Evolutionary conservation across 37 sponge, comb jelly and placozoan species (phyloP).

Genomic region (Chondrosia reniformis): DNA sequence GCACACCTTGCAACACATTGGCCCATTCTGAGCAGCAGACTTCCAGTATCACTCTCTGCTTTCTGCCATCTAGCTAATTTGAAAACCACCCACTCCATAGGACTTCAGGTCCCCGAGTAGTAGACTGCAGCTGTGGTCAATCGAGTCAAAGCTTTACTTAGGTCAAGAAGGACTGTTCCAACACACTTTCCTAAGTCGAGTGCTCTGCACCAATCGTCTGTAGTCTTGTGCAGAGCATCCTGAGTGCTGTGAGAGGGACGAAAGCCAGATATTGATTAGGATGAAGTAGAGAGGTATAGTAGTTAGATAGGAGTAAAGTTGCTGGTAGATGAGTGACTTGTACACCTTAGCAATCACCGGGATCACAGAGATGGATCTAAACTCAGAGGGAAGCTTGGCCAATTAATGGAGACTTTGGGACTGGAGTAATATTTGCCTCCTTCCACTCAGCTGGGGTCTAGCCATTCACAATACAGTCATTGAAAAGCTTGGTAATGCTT

Average conservation of each 20-base stretch:
- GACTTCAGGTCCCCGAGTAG: conserved; percentile 3
- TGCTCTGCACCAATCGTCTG: neutral
- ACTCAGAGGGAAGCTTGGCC: neutral
- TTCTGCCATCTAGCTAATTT: neutral
- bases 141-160: conserved; percentile 11
- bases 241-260: neutral
- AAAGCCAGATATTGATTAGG: conserved; percentile 17
- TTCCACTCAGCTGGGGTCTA: neutral
- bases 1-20: neutral
- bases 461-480: neutral
- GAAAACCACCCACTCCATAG: conserved; percentile 10
- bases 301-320: neutral
- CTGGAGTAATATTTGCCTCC: neutral
- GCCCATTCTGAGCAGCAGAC: neutral
- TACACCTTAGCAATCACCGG: neutral
- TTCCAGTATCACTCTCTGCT: conserved; percentile 9
- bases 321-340: neutral
- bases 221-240: neutral
- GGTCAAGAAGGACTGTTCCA: conserved; percentile 2
- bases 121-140: conserved; percentile 10
- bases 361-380: neutral
- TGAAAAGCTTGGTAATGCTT: neutral
- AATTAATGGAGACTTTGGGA: neutral
- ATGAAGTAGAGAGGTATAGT: neutral
- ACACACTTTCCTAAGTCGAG: neutral